A percentile compares a stretch with the other conserved stretches of the same genome.
These are phyloP conservation scores for Amniataba percoides DNA, from an alignment of 2,797 vertebrate species.

Conservation along the genomic window DNA sequence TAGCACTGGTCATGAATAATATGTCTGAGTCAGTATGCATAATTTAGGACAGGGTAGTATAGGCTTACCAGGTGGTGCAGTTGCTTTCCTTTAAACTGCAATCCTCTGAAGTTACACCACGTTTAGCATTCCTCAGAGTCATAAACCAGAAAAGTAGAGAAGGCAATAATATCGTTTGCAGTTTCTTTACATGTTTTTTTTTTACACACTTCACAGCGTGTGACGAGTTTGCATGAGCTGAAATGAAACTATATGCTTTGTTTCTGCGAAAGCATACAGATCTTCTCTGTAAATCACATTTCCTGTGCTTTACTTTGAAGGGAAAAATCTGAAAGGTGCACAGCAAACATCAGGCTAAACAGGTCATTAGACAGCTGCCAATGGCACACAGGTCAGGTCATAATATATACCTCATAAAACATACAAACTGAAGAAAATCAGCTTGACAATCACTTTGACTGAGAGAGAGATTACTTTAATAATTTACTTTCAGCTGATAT, in stretches of 20 bases:
- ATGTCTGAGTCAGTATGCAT: conserved; percentile 31
- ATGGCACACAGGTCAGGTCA: neutral
- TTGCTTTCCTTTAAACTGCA: conserved; percentile 7
- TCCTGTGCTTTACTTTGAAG: neutral
- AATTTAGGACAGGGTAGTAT: conserved; percentile 21
- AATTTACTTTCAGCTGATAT: neutral
- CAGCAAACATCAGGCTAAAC: neutral
- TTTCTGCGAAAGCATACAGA: neutral
- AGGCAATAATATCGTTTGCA: neutral
- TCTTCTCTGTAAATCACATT: neutral
- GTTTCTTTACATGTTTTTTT: neutral
- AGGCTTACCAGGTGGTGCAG: conserved; percentile 19
- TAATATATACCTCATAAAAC: neutral
- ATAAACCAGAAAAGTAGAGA: neutral
- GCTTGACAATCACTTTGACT: neutral
- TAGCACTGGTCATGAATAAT: conserved; percentile 37
- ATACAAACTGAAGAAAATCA: neutral
- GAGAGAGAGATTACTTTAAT: neutral
- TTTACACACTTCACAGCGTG: neutral
- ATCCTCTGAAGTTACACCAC: neutral
- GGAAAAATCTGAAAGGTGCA: neutral
- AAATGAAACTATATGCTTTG: neutral
- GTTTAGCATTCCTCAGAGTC: neutral
- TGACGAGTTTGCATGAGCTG: neutral
- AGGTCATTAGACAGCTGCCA: no score